These are phyloP conservation scores for Coecobrya sp. DNA, from an alignment of 2,888 invertebrate species.

Conservation along the genomic window DNA sequence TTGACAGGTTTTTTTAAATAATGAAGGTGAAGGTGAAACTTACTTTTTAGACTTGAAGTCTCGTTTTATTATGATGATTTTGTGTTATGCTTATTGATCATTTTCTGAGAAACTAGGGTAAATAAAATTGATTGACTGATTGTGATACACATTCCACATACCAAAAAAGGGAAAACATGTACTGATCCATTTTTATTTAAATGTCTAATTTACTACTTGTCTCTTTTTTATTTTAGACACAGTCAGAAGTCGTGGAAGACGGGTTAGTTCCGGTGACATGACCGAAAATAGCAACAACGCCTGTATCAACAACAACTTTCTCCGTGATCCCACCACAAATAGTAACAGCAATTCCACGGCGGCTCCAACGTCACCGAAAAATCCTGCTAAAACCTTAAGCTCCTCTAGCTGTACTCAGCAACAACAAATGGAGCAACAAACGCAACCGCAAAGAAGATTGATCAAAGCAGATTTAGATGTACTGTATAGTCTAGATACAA, in stretches of 20 bases:
- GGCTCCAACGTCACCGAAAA: not conserved
- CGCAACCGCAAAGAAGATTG: slow-evolving; percentile 85
- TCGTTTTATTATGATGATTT: not conserved
- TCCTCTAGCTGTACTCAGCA: slow-evolving; percentile 44
- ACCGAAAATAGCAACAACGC: slow-evolving; percentile 75
- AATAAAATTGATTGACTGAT: slow-evolving; percentile 51
- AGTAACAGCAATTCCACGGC: slow-evolving; percentile 14
- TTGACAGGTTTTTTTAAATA: slow-evolving; percentile 67
- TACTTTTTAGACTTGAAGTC: not conserved
- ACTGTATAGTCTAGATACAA: slow-evolving; percentile 85
- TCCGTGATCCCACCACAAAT: slow-evolving; percentile 69
- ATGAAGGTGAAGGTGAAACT: slow-evolving; percentile 75
- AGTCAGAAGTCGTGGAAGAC: slow-evolving; percentile 82
- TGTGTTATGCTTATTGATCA: not conserved
- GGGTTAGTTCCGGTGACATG: slow-evolving; percentile 84
- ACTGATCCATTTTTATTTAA: not conserved
- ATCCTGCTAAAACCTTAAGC: not conserved
- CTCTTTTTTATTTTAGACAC: slow-evolving; percentile 82
- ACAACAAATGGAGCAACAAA: slow-evolving; percentile 74
- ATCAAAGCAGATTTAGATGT: slow-evolving; percentile 86
- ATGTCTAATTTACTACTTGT: not conserved
- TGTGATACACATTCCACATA: not conserved
- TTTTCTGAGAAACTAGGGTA: slow-evolving; percentile 36
- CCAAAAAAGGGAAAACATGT: not conserved
- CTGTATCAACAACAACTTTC: slow-evolving; percentile 83